These are phyloP conservation scores for Eledone cirrhosa DNA, from an alignment of 2,888 invertebrate genomes.

Conservation along the genomic window DNA sequence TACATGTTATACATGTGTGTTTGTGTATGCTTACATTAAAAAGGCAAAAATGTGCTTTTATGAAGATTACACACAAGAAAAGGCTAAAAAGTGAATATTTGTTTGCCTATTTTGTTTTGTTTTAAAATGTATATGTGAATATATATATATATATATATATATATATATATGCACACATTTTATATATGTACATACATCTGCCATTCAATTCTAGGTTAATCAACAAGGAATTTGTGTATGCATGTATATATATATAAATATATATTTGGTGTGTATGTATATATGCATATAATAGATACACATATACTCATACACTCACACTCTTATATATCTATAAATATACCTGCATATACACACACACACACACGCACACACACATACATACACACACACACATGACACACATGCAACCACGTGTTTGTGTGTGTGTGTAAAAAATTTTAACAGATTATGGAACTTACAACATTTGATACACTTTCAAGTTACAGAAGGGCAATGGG, in stretches of 20 bases:
- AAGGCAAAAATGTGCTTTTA: no score
- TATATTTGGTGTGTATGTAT: not conserved
- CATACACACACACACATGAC: not conserved
- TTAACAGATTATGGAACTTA: no score
- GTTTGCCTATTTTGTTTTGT: not conserved
- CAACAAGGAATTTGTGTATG: not conserved
- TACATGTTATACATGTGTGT: no score
- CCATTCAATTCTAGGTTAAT: not conserved
- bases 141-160: not conserved
- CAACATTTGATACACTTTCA: no score
- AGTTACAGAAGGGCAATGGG: no score
- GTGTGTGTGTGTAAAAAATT: no score
- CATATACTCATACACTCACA: not conserved
- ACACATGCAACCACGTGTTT: no score
- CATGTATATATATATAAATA: not conserved
- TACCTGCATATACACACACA: not conserved
- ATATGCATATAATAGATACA: not conserved
- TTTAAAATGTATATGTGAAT: not conserved
- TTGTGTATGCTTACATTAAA: no score
- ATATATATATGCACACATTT: not conserved
- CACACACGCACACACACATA: not conserved
- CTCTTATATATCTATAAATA: not conserved
- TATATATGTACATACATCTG: not conserved
- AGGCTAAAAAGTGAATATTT: not conserved
- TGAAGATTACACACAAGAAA: no score